A percentile compares a stretch with the other conserved stretches of the same genome.
phyloP scores from a whole-genome alignment of 2,113 vertebrate genomes.

The Brachyhypopomus occidentalis region DNA sequence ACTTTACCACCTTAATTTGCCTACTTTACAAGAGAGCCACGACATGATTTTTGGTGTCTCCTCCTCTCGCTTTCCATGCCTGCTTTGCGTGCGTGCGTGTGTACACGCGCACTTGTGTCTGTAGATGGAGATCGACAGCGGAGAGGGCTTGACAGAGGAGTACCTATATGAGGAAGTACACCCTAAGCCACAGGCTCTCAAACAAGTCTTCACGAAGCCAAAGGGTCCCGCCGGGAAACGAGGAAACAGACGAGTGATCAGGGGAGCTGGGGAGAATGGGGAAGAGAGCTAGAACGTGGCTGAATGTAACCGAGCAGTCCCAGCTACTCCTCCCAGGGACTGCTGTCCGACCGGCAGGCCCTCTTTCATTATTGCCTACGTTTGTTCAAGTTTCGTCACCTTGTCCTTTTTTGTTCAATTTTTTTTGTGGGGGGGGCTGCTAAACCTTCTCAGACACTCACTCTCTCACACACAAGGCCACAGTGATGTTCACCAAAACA shows the following conservation, averaged over 20 bases:
- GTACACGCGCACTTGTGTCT: slow-evolving; percentile 12
- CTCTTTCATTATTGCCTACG: neutral
- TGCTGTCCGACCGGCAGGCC: neutral
- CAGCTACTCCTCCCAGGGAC: neutral
- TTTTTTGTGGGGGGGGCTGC: too few species aligned
- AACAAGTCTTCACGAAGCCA: slow-evolving; percentile 94
- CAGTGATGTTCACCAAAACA: slow-evolving; percentile 8
- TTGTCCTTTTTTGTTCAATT: neutral
- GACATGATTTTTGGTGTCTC: too few species aligned
- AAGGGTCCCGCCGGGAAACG: slow-evolving; percentile 93
- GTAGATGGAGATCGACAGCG: slow-evolving; percentile 93
- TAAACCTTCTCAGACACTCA: slow-evolving; percentile 11
- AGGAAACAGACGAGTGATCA: slow-evolving; percentile 94
- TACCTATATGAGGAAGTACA: slow-evolving; percentile 97
- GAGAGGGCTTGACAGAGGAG: slow-evolving; percentile 88
- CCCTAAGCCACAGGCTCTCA: slow-evolving; percentile 93
- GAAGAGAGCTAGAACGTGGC: slow-evolving; percentile 83
- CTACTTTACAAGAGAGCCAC: too few species aligned
- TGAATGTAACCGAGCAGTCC: neutral
- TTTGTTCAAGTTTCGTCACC: neutral
- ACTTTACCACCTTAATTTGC: too few species aligned
- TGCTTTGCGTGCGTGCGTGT: neutral
- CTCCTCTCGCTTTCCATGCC: too few species aligned
- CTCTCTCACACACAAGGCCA: slow-evolving; percentile 14
- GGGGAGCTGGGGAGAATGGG: slow-evolving; percentile 85